Conservation (phyloP, 92 coral and sea anemone species). For the Meandrina meandrites region DNA sequence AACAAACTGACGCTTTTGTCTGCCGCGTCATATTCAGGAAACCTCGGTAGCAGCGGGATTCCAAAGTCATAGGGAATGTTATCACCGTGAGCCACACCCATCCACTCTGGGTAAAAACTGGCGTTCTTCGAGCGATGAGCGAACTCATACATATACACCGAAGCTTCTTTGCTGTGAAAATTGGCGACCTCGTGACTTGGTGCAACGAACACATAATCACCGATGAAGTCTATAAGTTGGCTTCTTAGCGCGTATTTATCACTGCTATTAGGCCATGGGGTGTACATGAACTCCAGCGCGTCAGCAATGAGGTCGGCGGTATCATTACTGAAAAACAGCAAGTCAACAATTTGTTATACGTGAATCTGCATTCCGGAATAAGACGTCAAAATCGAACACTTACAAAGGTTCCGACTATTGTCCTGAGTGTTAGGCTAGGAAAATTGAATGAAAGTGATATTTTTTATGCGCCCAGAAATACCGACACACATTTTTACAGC, state of each 20-base stretch:
- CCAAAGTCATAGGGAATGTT: conserved; percentile 1
- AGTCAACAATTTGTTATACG: not conserved
- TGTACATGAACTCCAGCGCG: conserved; percentile 51
- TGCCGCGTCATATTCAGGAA: conserved; percentile 4
- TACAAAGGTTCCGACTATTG: no score
- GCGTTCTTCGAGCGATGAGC: conserved; percentile 29
- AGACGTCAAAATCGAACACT: no score
- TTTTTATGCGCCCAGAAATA: no score
- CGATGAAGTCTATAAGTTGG: conserved; percentile 32
- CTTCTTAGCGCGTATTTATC: conserved; percentile 25
- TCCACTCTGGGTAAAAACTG: conserved; percentile 20
- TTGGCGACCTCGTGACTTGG: conserved; percentile 43
- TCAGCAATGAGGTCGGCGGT: conserved; percentile 34
- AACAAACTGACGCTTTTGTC: conserved; percentile 52
- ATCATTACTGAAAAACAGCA: not conserved
- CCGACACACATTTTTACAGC: no score
- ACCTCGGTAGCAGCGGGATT: not conserved
- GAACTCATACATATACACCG: conserved; percentile 52
- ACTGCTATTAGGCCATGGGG: conserved; percentile 39
- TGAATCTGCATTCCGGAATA: no score
- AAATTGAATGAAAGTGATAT: no score
- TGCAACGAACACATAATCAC: conserved; percentile 51
- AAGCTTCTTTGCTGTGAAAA: conserved; percentile 40
- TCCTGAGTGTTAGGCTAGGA: no score
- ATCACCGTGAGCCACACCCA: conserved; percentile 30